phyloP scores from a whole-genome alignment of 2,113 vertebrate genomes.

The Dunckerocampus dactyliophorus region DNA sequence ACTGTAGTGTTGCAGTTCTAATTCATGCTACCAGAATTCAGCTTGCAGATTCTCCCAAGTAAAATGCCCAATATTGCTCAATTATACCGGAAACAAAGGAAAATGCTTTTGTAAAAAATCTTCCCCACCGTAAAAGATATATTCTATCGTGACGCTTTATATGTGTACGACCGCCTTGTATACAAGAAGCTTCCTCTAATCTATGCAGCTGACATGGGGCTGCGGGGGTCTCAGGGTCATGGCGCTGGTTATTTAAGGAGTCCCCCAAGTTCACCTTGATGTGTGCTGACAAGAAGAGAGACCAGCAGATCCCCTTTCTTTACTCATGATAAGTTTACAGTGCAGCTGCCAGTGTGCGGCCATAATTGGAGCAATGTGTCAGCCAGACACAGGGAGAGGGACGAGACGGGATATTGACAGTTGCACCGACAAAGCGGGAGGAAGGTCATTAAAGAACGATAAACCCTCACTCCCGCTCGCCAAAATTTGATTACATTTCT shows the following conservation, averaged over 20 bases:
- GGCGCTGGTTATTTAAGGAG: conserved; percentile 70
- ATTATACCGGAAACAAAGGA: too few species aligned
- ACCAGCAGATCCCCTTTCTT: conserved; percentile 69
- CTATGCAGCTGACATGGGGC: conserved; percentile 43
- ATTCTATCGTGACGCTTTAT: too few species aligned
- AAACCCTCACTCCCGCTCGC: background rate
- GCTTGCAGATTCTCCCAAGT: too few species aligned
- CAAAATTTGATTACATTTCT: background rate
- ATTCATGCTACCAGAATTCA: too few species aligned
- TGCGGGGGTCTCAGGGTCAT: conserved; percentile 40
- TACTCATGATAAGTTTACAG: conserved; percentile 64
- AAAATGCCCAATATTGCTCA: too few species aligned
- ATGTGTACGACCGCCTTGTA: conserved; percentile 34
- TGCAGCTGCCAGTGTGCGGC: conserved; percentile 65
- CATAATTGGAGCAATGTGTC: conserved; percentile 49
- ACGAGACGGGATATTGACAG: conserved; percentile 7
- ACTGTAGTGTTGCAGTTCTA: too few species aligned
- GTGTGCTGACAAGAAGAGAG: conserved; percentile 73
- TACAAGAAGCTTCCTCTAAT: conserved; percentile 62
- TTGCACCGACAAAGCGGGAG: conserved; percentile 1
- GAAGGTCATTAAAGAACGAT: background rate
- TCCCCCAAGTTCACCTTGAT: conserved; percentile 76
- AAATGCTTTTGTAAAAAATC: too few species aligned
- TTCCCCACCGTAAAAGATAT: too few species aligned
- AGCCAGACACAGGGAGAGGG: background rate